Base-by-base conservation (phyloP, 2,113 vertebrate species). In the Aix galericulata region DNA sequence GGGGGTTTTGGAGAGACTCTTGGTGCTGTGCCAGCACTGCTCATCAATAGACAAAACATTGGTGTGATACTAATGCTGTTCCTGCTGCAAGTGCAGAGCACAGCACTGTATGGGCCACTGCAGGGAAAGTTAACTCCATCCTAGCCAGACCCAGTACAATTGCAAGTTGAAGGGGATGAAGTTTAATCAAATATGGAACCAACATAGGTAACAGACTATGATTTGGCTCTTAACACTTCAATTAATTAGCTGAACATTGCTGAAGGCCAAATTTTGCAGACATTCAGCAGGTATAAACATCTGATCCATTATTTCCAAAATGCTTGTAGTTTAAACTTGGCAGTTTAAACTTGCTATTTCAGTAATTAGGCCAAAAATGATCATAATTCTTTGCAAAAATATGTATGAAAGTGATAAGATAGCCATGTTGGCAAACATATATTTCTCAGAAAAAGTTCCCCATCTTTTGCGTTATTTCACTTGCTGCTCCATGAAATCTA, bases 351-450 rank as follows among this genome's bases (percentile, higher is more conserved):
- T 48, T 36, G 13, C 2, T 44, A 25, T 13, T 75, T 58, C 25
- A 4, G 22, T 52, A 9, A 2, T 4, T 88, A 36, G 13, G n/a
- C 8, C 46, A 20, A 31, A 83, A 89, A 58, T 13, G 0, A 15
- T 46, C 8, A 83, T 36, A 0, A 25, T 20, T 11, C 16, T 59
- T 87, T 13, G 4, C 7, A 48, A 83, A 40, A 69, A 69, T 5
- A 34, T 11, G 1, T 2, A 6, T 52, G 21, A 56, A 56, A 67
- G 40, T 20, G 4, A 1, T n/a, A 46, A 82, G 40, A n/a, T 6
- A 69, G 4, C 7, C 5, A 4, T 21, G 44, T 22, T 62, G 40
- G 26, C 16, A 71, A 82, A 79, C 2, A 0, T 3, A 0, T 44
- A 32, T 69, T 92, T 60, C 79, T 68, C 21, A 88, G 23, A 17